A percentile compares a stretch with the other conserved stretches of the same genome.
Conservation (phyloP, 2,797 vertebrate species). For the Hylomyscus alleni region DNA sequence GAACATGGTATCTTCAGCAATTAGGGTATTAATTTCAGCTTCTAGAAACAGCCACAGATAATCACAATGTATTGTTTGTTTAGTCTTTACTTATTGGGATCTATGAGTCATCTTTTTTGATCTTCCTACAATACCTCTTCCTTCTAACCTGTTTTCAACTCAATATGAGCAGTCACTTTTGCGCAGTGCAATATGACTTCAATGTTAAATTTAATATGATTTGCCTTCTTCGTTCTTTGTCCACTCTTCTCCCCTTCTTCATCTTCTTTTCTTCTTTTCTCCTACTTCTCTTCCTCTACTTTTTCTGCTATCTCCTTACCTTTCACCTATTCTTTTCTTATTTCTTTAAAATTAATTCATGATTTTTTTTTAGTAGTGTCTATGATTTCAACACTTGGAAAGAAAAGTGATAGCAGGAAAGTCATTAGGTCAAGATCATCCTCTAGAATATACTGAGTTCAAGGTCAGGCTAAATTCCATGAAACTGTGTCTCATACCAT, state of each 20-base stretch:
- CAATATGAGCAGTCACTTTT: background rate
- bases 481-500: background rate
- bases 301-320: background rate
- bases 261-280: background rate
- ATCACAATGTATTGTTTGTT: background rate
- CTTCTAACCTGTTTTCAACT: background rate
- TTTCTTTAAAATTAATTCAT: background rate
- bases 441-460: background rate
- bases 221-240: background rate
- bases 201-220: background rate
- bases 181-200: background rate
- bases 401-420: background rate
- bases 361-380: background rate
- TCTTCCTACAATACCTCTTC: background rate
- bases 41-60: background rate
- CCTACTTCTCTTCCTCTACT: background rate
- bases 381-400: background rate
- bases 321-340: background rate
- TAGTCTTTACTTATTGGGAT: background rate
- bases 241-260: background rate
- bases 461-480: background rate
- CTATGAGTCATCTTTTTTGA: background rate
- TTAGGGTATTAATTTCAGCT: background rate
- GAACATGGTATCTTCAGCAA: background rate
- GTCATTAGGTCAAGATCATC: background rate